phyloP scores from a whole-genome alignment of 1,140 invertebrate genomes.

The Caerostris extrusa region DNA sequence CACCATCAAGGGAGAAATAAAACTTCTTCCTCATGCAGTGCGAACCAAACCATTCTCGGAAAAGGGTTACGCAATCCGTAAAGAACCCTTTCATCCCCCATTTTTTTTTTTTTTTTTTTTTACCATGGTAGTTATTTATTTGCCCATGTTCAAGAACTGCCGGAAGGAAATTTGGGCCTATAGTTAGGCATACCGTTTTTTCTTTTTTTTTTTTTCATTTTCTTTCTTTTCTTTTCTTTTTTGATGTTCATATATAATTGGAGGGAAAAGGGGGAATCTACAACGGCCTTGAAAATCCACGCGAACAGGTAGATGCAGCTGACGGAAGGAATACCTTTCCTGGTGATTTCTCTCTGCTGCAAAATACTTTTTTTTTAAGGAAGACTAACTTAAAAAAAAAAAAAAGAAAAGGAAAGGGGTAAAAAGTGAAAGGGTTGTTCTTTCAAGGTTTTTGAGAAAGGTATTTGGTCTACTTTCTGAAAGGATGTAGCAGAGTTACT shows the following conservation, averaged over 20 bases:
- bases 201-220: background rate
- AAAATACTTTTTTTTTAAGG: background rate
- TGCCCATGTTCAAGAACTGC: slow-evolving; percentile 2
- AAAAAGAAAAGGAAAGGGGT: background rate
- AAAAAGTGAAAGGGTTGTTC: slow-evolving; percentile 50
- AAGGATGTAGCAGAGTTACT: slow-evolving; percentile 12
- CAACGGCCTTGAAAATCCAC: slow-evolving; percentile 30
- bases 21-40: background rate
- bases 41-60: slow-evolving; percentile 4
- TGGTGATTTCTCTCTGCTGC: background rate
- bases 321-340: slow-evolving; percentile 15
- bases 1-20: background rate
- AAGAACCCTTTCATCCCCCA: background rate
- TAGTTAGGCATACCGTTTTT: background rate
- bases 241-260: background rate
- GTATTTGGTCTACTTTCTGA: slow-evolving; percentile 59
- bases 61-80: background rate
- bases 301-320: slow-evolving; percentile 51
- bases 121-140: background rate
- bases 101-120: slow-evolving; percentile 17
- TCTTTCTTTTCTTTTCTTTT: background rate
- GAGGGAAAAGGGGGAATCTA: background rate
- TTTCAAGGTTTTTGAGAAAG: slow-evolving; percentile 47
- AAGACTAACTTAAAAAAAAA: slow-evolving; percentile 28
- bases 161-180: slow-evolving; percentile 46